A percentile compares a stretch with the other conserved stretches of the same genome.
These are phyloP conservation scores for Centruroides vittatus DNA, from an alignment of 1,140 invertebrate genomes.

Conservation along the genomic window DNA sequence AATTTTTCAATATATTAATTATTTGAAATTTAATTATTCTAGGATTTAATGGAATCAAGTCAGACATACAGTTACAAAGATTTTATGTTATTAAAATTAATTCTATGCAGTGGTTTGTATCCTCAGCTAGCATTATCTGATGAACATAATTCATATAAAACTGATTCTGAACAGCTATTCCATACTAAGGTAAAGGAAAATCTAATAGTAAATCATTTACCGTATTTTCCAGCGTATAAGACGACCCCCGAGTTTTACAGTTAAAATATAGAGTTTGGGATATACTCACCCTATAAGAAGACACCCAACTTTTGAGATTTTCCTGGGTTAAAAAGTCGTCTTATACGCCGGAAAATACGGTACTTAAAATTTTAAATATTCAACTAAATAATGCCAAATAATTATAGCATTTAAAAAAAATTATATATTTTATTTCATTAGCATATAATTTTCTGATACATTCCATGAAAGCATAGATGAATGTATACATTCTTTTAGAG, in stretches of 20 bases:
- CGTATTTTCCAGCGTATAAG: too few species aligned
- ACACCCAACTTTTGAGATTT: too few species aligned
- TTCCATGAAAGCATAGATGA: neutral
- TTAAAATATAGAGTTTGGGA: too few species aligned
- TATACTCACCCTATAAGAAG: too few species aligned
- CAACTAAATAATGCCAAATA: neutral
- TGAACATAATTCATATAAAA: conserved; percentile 82
- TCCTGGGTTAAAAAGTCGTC: too few species aligned
- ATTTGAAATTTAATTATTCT: conserved; percentile 15
- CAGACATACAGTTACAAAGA: conserved; percentile 63
- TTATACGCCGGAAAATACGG: too few species aligned
- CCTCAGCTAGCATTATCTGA: conserved; percentile 84
- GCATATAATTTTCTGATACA: neutral
- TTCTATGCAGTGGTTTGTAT: conserved; percentile 80
- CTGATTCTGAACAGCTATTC: conserved; percentile 74
- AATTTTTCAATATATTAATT: too few species aligned
- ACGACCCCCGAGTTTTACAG: too few species aligned
- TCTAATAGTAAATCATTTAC: too few species aligned
- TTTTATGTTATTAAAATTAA: conserved; percentile 73
- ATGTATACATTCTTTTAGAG: too few species aligned
- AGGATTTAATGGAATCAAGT: conserved; percentile 49
- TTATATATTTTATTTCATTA: neutral
- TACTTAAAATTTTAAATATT: too few species aligned
- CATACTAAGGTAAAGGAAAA: conserved; percentile 55
- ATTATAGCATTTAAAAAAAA: neutral